These are phyloP conservation scores for Papilio xuthus DNA, from an alignment of 1,140 invertebrate genomes.

Conservation along the genomic window DNA sequence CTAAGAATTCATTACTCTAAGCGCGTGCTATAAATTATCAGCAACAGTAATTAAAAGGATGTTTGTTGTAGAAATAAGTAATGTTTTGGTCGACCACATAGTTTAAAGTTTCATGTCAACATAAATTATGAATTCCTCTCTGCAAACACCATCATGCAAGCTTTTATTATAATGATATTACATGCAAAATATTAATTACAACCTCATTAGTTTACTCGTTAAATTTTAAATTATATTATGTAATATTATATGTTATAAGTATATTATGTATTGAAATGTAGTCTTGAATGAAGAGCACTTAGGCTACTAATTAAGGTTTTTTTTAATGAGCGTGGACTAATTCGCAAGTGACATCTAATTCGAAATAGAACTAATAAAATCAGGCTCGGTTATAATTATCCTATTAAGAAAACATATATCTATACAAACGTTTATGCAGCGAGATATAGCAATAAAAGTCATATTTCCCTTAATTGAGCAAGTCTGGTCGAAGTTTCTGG, in stretches of 20 bases:
- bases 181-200: not conserved
- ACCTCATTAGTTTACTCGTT: not conserved
- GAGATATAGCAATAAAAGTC: constrained; percentile 6
- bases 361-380: not conserved
- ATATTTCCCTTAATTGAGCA: constrained; percentile 8
- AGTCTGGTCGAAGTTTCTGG: constrained; percentile 1
- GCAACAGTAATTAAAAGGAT: constrained; percentile 14
- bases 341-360: too few species aligned
- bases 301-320: too few species aligned
- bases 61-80: not conserved
- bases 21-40: not conserved
- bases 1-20: not conserved
- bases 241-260: not conserved
- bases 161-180: not conserved
- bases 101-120: not conserved
- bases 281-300: not conserved
- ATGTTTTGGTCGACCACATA: not conserved
- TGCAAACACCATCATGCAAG: not conserved
- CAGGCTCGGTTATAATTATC: not conserved
- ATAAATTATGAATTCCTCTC: constrained; percentile 9
- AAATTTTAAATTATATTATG: not conserved
- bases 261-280: not conserved
- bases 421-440: not conserved
- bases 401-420: not conserved
- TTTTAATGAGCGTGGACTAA: too few species aligned